Base-by-base conservation (phyloP, 2,888 invertebrate species). In the Heliconius sara region DNA sequence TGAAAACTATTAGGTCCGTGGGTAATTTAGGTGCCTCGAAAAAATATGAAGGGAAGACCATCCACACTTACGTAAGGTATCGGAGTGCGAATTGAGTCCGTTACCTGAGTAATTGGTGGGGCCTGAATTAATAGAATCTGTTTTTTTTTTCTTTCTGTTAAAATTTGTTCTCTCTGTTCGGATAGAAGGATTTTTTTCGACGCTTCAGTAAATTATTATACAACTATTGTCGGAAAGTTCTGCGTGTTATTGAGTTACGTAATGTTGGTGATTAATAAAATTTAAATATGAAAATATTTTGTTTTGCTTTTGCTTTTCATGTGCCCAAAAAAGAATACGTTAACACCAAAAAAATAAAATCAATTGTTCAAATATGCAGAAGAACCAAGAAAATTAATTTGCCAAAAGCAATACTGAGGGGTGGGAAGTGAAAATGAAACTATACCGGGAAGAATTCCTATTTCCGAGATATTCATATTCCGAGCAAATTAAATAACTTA, bases 1-100 rank as follows among this genome's bases (percentile, higher is more conserved):
- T 95, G 94, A 93, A 95, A 95, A 95, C 94, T 94, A 94, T 94
- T 94, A 94, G 91, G 91, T 92, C 86, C 89, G 88, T 85, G 87
- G 86, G 91, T 91, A 92, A 91, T 91, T 93, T 93, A 93, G 89
- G 88, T 90, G 90, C 85, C 86, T 85, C 85, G 89, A 89, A 92
- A 91, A 92, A 91, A 89, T 90, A 90, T 90, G 87, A 90, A 88
- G 86, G 85, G 30, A 79, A 68, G 81, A 79, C 84, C 76, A 78
- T 70, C 70, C 70, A 25, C 70, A 70, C 70, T n/a, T 70, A 73
- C n/a, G n/a, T 73, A 73, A 57, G 60, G 34, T 47, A 39, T 60
- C 60, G 60, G 81, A 73, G 84, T 79, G 84, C 86, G 81, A 82
- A 81, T 83, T 81, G 81, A 79, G 68, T 73, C 78, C 78, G 79